Percentiles rank a stretch among this genome's conserved stretches.
Conservation (phyloP, 2,113 vertebrate genomes). For the Sarotherodon lohbergeri region DNA sequence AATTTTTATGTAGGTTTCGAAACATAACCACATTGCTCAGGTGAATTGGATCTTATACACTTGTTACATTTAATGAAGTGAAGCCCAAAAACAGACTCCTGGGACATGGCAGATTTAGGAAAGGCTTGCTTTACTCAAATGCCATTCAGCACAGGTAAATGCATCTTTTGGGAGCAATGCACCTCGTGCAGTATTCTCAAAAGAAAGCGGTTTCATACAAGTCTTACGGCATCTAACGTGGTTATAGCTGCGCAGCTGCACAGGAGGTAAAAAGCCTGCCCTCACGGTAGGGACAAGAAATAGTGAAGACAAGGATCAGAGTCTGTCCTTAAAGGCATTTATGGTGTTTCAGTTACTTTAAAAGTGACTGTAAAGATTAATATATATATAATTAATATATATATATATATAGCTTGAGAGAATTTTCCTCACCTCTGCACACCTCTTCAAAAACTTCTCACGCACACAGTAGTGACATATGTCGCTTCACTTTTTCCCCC, state of each 20-base stretch:
- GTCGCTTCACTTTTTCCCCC: accelerated
- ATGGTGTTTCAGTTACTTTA: neutral
- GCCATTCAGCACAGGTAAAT: neutral
- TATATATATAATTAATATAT: neutral
- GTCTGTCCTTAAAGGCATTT: neutral
- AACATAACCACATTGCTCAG: neutral
- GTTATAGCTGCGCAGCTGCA: neutral
- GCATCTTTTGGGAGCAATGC: neutral
- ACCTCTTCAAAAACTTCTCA: neutral
- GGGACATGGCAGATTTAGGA: neutral
- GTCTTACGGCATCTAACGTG: neutral
- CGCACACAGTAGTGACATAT: neutral
- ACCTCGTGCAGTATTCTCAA: neutral
- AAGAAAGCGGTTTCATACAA: neutral
- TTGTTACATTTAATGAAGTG: conserved; percentile 9
- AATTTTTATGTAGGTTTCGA: conserved; percentile 28
- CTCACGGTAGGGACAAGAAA: neutral
- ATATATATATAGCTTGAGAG: neutral
- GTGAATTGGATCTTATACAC: neutral
- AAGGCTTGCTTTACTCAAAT: neutral
- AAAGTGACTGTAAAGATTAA: neutral
- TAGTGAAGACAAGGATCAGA: neutral
- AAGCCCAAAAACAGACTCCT: neutral
- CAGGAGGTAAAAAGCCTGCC: neutral
- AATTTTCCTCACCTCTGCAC: neutral